These are phyloP conservation scores for Leucopsar rothschildi DNA, from an alignment of 2,113 vertebrate genomes.

Conservation along the genomic window DNA sequence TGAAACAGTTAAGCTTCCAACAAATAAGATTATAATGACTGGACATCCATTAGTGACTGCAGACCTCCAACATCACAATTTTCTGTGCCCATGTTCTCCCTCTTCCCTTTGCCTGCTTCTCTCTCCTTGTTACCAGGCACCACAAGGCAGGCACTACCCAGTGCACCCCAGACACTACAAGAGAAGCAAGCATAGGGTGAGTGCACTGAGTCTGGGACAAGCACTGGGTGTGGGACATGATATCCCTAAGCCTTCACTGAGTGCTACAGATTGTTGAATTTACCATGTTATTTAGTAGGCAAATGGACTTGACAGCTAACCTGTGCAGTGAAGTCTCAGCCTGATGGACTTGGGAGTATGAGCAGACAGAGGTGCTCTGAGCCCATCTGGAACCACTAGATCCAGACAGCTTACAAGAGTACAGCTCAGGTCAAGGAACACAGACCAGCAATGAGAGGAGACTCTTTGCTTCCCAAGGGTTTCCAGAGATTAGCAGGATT, in stretches of 20 bases:
- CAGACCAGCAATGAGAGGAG: not conserved
- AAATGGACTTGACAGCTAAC: not conserved
- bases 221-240: not conserved
- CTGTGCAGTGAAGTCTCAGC: not conserved
- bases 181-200: not conserved
- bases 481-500: not conserved
- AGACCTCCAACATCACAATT: not conserved
- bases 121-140: not conserved
- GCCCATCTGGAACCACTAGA: not conserved
- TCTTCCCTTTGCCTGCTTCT: not conserved
- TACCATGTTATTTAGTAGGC: not conserved
- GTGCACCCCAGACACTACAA: not conserved
- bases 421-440: not conserved
- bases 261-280: not conserved
- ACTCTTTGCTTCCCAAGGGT: not conserved
- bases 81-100: fast-evolving
- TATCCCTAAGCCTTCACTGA: not conserved
- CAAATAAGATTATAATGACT: not conserved
- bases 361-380: not conserved
- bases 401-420: not conserved
- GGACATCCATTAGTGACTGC: not conserved
- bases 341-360: not conserved
- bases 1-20: not conserved
- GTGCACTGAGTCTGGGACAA: not conserved
- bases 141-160: not conserved